Evolutionary conservation across 2,113 vertebrate species (phyloP).

Genomic region (Lonchura striata): DNA sequence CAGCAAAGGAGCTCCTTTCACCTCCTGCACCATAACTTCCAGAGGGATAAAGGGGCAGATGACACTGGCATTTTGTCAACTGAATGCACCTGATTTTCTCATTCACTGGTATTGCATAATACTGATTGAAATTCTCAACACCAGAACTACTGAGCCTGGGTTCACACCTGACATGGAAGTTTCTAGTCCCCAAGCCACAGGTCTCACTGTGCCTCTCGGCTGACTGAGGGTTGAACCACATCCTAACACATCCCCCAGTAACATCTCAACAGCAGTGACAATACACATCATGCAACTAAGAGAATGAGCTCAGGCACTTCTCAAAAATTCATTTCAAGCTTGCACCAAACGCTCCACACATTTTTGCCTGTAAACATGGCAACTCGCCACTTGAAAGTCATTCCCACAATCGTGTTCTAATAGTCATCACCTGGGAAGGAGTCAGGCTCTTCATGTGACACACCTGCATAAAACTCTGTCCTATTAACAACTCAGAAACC

Average conservation of each 20-base stretch:
- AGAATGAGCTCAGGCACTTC: background rate
- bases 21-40: background rate
- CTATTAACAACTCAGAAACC: background rate
- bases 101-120: background rate
- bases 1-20: background rate
- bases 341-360: rapidly evolving
- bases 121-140: background rate
- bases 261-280: background rate
- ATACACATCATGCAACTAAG: rapidly evolving
- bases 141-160: background rate
- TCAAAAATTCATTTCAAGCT: background rate
- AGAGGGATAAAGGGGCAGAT: background rate
- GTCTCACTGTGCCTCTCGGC: rapidly evolving
- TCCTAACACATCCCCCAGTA: background rate
- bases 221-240: background rate
- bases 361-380: background rate
- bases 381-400: background rate
- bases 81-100: background rate
- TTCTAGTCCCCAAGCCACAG: background rate
- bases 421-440: background rate
- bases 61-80: background rate
- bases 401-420: background rate
- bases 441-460: background rate
- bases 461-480: background rate
- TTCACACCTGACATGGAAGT: background rate